phyloP scores from a whole-genome alignment of 1,140 invertebrate species.

The Capitella teleta region DNA sequence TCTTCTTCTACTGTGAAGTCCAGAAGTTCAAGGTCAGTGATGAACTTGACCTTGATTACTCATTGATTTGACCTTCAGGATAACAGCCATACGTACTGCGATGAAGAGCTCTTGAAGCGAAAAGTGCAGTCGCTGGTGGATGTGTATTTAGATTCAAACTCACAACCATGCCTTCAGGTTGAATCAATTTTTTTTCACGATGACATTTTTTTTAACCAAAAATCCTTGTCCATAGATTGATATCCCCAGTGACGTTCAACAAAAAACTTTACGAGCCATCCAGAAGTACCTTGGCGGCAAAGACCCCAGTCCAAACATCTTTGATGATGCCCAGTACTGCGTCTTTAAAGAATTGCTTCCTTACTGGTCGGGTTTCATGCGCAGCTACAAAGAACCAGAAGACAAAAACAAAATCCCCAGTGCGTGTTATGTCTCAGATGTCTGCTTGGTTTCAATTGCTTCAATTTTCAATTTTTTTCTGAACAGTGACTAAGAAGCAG shows the following conservation, averaged over 20 bases:
- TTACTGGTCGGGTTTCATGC: conserved; percentile 39
- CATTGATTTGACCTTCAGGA: conserved; percentile 22
- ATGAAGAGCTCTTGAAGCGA: conserved; percentile 33
- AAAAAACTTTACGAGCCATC: conserved; percentile 27
- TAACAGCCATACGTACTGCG: conserved; percentile 30
- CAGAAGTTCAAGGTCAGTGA: conserved; percentile 37
- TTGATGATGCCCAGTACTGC: conserved; percentile 36
- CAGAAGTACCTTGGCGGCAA: conserved; percentile 32
- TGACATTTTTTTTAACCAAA: neutral
- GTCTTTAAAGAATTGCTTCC: conserved; percentile 40
- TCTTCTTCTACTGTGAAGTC: conserved; percentile 41
- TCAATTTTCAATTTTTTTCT: no score
- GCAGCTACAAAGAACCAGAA: conserved; percentile 15
- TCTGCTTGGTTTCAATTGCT: conserved; percentile 4
- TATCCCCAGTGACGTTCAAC: conserved; percentile 25
- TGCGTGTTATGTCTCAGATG: conserved; percentile 7
- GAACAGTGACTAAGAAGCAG: conserved; percentile 34
- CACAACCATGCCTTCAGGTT: conserved; percentile 32
- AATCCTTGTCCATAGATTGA: conserved; percentile 25
- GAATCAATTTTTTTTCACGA: neutral
- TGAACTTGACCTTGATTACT: no score
- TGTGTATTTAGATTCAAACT: conserved; percentile 36
- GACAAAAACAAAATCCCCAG: conserved; percentile 27
- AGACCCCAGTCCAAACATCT: conserved; percentile 28
- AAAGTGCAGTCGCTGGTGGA: conserved; percentile 39